Conservation (phyloP, 2,113 vertebrate species). For the Notarius quadriscutis region DNA sequence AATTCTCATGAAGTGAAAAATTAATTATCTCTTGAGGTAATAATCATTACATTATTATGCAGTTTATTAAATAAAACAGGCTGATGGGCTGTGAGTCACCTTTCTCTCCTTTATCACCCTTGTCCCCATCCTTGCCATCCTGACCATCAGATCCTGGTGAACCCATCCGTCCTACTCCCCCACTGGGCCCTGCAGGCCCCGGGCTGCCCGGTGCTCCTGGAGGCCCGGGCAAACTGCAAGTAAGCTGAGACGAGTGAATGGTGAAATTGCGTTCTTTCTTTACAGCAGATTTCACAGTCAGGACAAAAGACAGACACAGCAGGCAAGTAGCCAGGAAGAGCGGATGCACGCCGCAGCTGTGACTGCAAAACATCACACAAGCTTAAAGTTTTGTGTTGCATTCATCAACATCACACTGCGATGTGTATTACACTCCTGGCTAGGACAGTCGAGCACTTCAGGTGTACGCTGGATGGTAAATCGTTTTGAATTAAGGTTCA, state of each 20-base stretch:
- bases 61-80: not conserved
- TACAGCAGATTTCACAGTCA: conserved; percentile 68
- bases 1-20: not conserved
- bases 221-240: conserved; percentile 88
- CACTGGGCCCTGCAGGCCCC: conserved; percentile 77
- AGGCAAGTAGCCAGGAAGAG: conserved; percentile 75
- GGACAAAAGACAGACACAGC: conserved; percentile 74
- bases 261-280: conserved; percentile 71
- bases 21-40: not conserved
- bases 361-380: conserved; percentile 64
- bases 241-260: conserved; percentile 79
- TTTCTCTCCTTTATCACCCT: conserved; percentile 78
- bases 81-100: conserved; percentile 67
- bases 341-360: conserved; percentile 73
- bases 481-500: not conserved
- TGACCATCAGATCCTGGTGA: conserved; percentile 85
- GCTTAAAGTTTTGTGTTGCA: not conserved
- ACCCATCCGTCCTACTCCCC: conserved; percentile 84
- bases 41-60: not conserved
- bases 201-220: conserved; percentile 80
- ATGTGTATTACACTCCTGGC: not conserved
- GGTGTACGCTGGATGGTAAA: not conserved
- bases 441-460: not conserved
- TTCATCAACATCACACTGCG: not conserved
- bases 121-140: conserved; percentile 85